A percentile compares a stretch with the other conserved stretches of the same genome.
Evolutionary conservation across 2,797 vertebrate species (phyloP).

Genomic region (Periophthalmus magnuspinnatus): DNA sequence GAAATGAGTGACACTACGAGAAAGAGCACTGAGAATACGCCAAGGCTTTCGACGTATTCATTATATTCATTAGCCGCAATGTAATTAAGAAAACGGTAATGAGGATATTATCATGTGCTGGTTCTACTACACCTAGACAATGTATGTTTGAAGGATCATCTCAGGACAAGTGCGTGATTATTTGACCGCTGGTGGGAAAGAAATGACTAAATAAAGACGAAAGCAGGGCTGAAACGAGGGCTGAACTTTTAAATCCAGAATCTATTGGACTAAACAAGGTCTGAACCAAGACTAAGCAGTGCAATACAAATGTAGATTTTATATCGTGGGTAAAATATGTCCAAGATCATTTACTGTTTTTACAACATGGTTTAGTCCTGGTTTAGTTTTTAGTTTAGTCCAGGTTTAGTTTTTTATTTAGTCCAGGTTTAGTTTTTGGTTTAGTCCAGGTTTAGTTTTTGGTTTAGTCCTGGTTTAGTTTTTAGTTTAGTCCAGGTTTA

Average conservation of each 20-base stretch:
- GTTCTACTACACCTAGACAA: background rate
- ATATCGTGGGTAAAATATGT: too few relatives aligned
- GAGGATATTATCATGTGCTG: background rate
- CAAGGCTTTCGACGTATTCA: slow-evolving; percentile 10
- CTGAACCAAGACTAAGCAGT: background rate
- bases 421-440: too few relatives aligned
- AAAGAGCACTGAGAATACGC: background rate
- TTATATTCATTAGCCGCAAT: slow-evolving; percentile 28
- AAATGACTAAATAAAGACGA: background rate
- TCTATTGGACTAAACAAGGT: too few relatives aligned
- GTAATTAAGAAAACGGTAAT: slow-evolving; percentile 5
- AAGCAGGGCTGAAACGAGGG: background rate
- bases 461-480: too few relatives aligned
- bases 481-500: too few relatives aligned
- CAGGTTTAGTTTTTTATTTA: too few relatives aligned
- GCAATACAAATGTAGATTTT: too few relatives aligned
- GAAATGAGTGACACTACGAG: slow-evolving; percentile 33
- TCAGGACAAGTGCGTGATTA: slow-evolving; percentile 7
- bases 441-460: too few relatives aligned
- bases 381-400: too few relatives aligned
- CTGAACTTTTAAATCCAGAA: too few relatives aligned
- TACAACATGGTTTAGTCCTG: too few relatives aligned
- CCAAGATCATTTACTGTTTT: too few relatives aligned
- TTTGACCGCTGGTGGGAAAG: background rate
- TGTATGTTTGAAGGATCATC: background rate